These are phyloP conservation scores for Acanthosepion esculentum DNA, from an alignment of 2,888 invertebrate genomes.

Conservation along the genomic window DNA sequence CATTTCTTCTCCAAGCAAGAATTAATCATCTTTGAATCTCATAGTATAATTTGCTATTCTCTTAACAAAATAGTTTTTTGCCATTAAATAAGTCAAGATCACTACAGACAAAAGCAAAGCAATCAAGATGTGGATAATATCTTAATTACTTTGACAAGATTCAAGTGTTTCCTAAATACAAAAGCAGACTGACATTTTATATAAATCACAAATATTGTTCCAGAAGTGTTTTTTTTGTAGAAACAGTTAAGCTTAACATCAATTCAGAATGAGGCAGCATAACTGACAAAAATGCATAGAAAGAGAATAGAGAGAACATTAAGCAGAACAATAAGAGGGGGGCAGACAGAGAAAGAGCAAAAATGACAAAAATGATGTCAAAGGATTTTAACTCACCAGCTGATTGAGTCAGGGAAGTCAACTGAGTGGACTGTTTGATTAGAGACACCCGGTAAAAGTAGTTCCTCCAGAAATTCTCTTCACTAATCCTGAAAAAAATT, in stretches of 20 bases:
- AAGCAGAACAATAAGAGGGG: background rate
- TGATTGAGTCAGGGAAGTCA: conserved; percentile 80
- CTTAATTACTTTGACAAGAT: background rate
- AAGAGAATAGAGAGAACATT: background rate
- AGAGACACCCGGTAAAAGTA: conserved; percentile 99
- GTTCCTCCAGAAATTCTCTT: conserved; percentile 99
- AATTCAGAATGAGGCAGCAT: background rate
- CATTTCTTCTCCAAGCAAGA: background rate
- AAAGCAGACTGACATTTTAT: background rate
- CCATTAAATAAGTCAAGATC: background rate
- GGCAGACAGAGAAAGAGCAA: background rate
- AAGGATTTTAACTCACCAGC: conserved; percentile 59
- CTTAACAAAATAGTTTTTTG: background rate
- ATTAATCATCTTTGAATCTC: background rate
- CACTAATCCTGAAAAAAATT: conserved; percentile 78
- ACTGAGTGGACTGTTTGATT: conserved; percentile 95
- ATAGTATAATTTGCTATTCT: background rate
- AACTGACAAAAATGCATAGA: background rate
- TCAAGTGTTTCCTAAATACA: background rate
- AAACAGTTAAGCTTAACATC: background rate
- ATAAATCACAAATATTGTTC: background rate
- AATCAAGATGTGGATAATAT: background rate
- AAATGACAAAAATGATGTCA: background rate
- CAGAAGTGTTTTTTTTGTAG: background rate
- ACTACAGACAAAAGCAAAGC: background rate